A percentile compares a stretch with the other conserved stretches of the same genome.
Evolutionary conservation across 1,140 invertebrate species (phyloP).

Genomic region (Oreohelix idahoensis): DNA sequence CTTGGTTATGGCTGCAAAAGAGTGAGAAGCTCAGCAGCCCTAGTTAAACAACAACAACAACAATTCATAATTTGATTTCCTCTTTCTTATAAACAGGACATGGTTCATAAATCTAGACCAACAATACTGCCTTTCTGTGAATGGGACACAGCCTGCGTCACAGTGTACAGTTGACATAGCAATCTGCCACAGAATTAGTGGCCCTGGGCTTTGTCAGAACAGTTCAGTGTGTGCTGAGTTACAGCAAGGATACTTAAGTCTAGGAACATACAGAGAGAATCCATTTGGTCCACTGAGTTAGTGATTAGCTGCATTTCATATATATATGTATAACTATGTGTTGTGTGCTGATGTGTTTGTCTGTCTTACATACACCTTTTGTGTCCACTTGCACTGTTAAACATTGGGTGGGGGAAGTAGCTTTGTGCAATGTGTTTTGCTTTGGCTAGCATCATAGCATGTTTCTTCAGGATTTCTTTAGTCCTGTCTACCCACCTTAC

Average conservation of each 20-base stretch:
- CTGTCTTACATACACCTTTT: too few relatives aligned
- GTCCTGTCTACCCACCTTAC: too few relatives aligned
- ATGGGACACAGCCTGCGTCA: neutral
- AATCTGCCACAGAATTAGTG: neutral
- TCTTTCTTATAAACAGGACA: neutral
- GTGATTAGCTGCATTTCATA: neutral
- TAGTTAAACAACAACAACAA: too few relatives aligned
- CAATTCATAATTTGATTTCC: neutral
- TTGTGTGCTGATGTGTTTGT: neutral
- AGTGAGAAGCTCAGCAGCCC: too few relatives aligned
- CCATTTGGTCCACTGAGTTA: neutral
- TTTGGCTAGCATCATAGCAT: too few relatives aligned
- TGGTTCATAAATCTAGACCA: neutral
- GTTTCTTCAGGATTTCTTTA: too few relatives aligned
- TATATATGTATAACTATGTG: neutral
- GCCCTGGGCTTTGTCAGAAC: neutral
- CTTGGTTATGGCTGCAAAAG: too few relatives aligned
- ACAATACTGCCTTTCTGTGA: neutral
- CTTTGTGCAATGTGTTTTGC: too few relatives aligned
- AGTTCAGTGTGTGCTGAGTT: neutral
- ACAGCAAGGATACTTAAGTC: neutral
- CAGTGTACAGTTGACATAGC: neutral
- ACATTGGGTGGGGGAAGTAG: too few relatives aligned
- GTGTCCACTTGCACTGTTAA: too few relatives aligned
- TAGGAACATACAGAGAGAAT: slow-evolving; percentile 4